Evolutionary conservation across 2,113 vertebrate species (phyloP), one percentile per base, ranked within the genome.

Genomic region (Eurypyga helias): DNA sequence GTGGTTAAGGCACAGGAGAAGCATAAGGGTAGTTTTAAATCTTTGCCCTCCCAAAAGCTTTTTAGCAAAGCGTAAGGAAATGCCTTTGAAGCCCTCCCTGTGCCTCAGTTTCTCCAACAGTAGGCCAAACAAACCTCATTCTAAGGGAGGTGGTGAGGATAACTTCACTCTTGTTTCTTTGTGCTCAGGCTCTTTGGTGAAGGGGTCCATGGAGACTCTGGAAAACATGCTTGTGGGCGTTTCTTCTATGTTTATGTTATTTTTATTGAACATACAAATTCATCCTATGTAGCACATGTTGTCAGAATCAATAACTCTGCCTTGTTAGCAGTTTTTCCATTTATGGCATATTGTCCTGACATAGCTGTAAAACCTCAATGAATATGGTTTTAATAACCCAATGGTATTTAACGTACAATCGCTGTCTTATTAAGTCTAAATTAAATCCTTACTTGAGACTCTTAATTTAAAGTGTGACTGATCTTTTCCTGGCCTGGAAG

Each of bases 351-450:
- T 96, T 97, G 97, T 97, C 96, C 96, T 97, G 97, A 97, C 97
- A 97, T 96, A 97, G 96, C 97, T 98, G 97, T 97, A 98, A 98
- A 98, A 98, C 96, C 97, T 98, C 98, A 97, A 95, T 96, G 97
- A 98, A 97, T 98, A 98, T 97, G 97, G 91, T 97, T 98, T 98
- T 97, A 98, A 98, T 98, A 98, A 97, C 91, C 84, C 89, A 95
- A 95, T 95, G 96, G 94, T 95, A 98, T 98, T 98, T 98, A 98
- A 96, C 20, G 83, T 98, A 96, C 92, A 98, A 97, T 98, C 92
- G 58, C 95, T 98, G 97, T 97, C 97, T 97, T 98, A 97, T 98
- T 98, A 97, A 93, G 85, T 96, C 96, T 97, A 98, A 98, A 98
- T 98, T 98, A 98, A 98, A 98, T 98, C 97, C 97, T 97, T 97